Conservation (phyloP, 2,113 vertebrate species). For the Pelvicachromis taeniatus region DNA sequence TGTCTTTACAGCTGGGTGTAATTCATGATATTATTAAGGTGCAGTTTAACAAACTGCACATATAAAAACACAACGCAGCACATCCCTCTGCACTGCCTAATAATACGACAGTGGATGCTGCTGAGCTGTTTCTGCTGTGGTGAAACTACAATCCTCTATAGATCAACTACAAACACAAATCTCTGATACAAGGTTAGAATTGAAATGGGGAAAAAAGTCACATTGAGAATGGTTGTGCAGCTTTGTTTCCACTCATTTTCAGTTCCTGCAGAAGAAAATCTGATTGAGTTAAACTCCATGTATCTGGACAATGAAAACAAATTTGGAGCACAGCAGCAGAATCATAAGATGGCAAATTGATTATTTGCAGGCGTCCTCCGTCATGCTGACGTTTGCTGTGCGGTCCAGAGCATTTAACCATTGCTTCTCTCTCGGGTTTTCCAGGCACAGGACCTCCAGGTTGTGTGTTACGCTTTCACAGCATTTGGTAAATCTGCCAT, state of each 20-base stretch:
- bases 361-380: not conserved
- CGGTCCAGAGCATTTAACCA: not conserved
- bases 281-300: not conserved
- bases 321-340: not conserved
- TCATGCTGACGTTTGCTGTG: not conserved
- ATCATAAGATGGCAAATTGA: not conserved
- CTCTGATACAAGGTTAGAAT: not conserved
- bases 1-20: not conserved
- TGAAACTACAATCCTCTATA: not conserved
- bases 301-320: not conserved
- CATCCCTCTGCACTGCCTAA: not conserved
- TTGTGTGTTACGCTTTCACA: slow-evolving; percentile 80
- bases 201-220: not conserved
- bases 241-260: not conserved
- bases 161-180: not conserved
- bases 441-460: slow-evolving; percentile 82
- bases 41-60: not conserved
- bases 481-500: slow-evolving; percentile 86
- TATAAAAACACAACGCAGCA: not conserved
- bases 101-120: not conserved
- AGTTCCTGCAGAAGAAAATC: not conserved
- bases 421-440: not conserved
- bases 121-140: not conserved
- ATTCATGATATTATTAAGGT: not conserved
- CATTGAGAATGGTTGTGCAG: not conserved